phyloP scores from a whole-genome alignment of 2,888 invertebrate species.

The Amblyteles armatorius region DNA sequence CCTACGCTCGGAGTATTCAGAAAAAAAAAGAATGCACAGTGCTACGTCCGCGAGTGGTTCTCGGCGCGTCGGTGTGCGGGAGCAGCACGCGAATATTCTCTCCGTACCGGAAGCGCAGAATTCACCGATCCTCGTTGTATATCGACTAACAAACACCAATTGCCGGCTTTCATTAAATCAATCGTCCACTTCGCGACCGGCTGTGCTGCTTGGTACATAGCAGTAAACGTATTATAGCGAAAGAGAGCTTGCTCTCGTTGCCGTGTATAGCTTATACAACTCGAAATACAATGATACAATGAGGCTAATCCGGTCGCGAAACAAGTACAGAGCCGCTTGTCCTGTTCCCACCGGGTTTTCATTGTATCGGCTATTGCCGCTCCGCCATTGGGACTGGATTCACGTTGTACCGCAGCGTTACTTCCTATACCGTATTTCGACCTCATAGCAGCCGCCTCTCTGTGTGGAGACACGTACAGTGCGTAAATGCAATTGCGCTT shows the following conservation, averaged over 20 bases:
- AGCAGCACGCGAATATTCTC: constrained; percentile 17
- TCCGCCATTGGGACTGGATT: constrained; percentile 3
- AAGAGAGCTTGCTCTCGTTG: not conserved
- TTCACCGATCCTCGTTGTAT: constrained; percentile 30
- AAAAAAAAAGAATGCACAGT: not conserved
- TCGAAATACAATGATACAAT: constrained; percentile 55
- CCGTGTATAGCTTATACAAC: constrained; percentile 32
- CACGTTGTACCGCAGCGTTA: constrained; percentile 3
- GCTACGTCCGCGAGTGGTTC: not conserved
- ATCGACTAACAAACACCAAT: constrained; percentile 25
- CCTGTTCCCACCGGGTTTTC: constrained; percentile 41
- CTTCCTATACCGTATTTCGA: constrained; percentile 1
- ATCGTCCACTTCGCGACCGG: constrained; percentile 46
- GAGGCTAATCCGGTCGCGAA: constrained; percentile 62
- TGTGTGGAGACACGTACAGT: not conserved
- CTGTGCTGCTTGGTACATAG: constrained; percentile 16
- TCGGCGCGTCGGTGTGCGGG: not conserved
- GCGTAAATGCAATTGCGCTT: constrained; percentile 28
- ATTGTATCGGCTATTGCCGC: constrained; percentile 28
- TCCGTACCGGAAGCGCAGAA: constrained; percentile 28
- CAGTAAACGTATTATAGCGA: not conserved
- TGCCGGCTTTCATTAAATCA: constrained; percentile 59
- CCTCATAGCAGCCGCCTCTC: not conserved
- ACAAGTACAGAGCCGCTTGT: constrained; percentile 60
- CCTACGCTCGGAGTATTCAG: not conserved